These are phyloP conservation scores for Pitta sordida DNA, from an alignment of 2,113 vertebrate genomes.

Conservation along the genomic window DNA sequence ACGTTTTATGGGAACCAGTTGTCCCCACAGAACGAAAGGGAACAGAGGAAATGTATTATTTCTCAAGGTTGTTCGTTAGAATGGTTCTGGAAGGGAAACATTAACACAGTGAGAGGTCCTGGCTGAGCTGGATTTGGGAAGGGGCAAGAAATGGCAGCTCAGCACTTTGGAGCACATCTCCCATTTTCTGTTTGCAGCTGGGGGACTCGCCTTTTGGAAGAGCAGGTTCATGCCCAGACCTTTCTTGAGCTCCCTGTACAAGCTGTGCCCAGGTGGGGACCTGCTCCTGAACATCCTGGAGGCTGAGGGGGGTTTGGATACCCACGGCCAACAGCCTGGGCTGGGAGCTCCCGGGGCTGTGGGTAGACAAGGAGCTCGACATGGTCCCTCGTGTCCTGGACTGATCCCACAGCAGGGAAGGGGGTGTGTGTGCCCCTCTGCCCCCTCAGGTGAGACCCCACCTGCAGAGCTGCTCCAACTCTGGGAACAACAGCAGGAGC, in stretches of 20 bases:
- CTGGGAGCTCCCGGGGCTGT: too few relatives aligned
- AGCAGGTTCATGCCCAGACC: not conserved
- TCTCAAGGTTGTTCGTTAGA: not conserved
- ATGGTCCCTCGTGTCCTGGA: not conserved
- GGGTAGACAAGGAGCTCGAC: rapidly evolving
- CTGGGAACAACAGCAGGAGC: not conserved
- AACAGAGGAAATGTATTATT: constrained; percentile 40
- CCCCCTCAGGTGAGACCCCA: not conserved
- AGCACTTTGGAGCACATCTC: not conserved
- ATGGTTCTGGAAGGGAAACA: constrained; percentile 36
- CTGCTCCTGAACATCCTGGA: not conserved
- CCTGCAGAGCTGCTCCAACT: not conserved
- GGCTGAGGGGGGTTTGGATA: not conserved
- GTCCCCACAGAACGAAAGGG: not conserved
- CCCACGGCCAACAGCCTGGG: not conserved
- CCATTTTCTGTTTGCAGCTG: not conserved
- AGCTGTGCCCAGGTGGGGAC: not conserved
- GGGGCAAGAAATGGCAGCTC: not conserved
- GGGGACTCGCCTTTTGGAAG: not conserved
- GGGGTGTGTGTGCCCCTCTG: not conserved
- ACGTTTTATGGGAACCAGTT: not conserved
- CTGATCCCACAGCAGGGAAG: not conserved
- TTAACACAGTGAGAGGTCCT: not conserved
- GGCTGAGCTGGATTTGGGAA: not conserved
- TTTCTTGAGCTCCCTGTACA: not conserved